Evolutionary conservation across 2,797 vertebrate genomes (phyloP), one percentile per base, ranked within the genome.

Genomic region (Anguilla marmorata): DNA sequence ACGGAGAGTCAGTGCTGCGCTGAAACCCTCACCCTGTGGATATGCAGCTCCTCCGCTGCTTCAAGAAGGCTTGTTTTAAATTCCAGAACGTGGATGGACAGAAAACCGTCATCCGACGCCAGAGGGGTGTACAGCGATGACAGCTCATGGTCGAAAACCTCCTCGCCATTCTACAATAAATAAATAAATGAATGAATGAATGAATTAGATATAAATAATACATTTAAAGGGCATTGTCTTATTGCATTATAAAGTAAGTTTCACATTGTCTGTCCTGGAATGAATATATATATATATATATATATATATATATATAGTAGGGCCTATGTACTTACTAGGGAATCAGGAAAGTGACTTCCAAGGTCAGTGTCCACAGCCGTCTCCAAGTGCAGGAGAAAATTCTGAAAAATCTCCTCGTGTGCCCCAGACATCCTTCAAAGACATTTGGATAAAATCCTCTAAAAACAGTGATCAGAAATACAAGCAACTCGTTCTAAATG

Each of bases 31-130:
- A 99, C 98, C 96, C 98, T 97, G 91, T 95, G 95, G 89, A 98
- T 97, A 84, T 97, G 97, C 89, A 99, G 94, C 90, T 99, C 98
- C 93, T 98, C 97, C 21, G 98, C 89, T 82, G 95, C 94, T 90
- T 99, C 98, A n/a, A 98, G 89, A 0, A 99, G 96, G 90, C 90
- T 94, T 41, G 96, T 96, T 97, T 97, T 98, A 90, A 99, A 99
- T 90, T 98, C 96, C 91, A 98, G 86, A 84, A 98, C 83, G 63
- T 96, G 97, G 30, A 98, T 94, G 87, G 96, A 96, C 93, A 98
- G 90, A 37, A 96, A 91, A 33, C 95, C 95, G 82, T 96, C 95
- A 80, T 97, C 96, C 27, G 95, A 92, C 89, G 93, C 94, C 88
- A 93, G 92, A 54, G 3, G n/a, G 76, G 76, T 1, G 19, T 85